Evolutionary conservation across 2,113 vertebrate species (phyloP).

Genomic region (Tinamus guttatus): DNA sequence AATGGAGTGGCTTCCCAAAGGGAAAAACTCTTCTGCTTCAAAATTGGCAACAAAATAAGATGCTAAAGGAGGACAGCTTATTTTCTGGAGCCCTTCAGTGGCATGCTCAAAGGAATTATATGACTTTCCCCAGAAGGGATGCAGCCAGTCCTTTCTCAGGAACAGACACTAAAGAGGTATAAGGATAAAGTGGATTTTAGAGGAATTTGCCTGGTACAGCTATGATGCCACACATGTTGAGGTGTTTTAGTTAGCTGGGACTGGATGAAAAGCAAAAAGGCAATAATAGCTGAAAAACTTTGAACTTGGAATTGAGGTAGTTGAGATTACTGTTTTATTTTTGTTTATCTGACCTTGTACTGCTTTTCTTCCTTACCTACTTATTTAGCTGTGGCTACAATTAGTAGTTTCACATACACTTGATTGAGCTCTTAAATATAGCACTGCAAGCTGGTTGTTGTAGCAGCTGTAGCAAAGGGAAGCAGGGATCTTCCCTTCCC

Average conservation of each 20-base stretch:
- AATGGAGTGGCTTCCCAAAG: not conserved
- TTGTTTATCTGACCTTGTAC: not conserved
- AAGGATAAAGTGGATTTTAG: not conserved
- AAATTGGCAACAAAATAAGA: not conserved
- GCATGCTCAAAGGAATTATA: not conserved
- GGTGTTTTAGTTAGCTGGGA: not conserved
- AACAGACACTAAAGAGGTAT: not conserved
- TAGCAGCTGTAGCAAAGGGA: not conserved
- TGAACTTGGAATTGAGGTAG: not conserved
- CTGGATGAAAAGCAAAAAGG: not conserved
- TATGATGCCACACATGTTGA: not conserved
- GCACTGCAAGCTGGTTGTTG: fast-evolving
- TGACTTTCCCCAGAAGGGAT: no score
- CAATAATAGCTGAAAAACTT: not conserved
- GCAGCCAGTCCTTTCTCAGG: not conserved
- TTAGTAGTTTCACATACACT: not conserved
- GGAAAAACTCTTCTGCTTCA: not conserved
- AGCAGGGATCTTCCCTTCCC: not conserved
- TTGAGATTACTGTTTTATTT: not conserved
- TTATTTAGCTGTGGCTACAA: not conserved
- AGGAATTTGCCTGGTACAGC: not conserved
- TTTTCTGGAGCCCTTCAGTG: not conserved
- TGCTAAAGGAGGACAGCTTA: not conserved
- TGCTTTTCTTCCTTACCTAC: not conserved
- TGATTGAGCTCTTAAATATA: not conserved